A percentile compares a stretch with the other conserved stretches of the same genome.
Conservation (phyloP, 2,113 vertebrate species). For the Scartelaos histophorus region DNA sequence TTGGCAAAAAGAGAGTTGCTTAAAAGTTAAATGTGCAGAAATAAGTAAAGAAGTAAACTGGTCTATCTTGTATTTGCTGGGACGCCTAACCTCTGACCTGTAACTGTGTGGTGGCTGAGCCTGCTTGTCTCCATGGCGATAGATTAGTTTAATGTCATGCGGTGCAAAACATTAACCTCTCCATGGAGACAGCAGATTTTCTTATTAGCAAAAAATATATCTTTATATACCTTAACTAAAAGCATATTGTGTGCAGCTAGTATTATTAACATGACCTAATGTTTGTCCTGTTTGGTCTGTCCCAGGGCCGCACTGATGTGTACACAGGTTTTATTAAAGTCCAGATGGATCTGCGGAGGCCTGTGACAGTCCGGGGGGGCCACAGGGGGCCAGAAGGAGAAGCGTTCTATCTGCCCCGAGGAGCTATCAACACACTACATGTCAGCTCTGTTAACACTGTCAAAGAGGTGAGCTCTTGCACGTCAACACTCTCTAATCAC, state of each 20-base stretch:
- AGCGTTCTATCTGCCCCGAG: conserved; percentile 84
- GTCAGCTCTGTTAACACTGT: conserved; percentile 94
- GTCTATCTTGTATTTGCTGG: background rate
- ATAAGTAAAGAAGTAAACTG: background rate
- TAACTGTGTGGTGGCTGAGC: background rate
- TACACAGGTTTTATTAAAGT: conserved; percentile 99
- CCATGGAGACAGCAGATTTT: too few relatives aligned
- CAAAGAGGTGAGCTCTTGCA: conserved; percentile 77
- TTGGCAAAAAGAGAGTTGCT: too few relatives aligned
- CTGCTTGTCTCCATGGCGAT: background rate
- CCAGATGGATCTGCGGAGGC: conserved; percentile 89
- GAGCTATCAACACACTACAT: conserved; percentile 88
- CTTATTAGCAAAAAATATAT: too few relatives aligned
- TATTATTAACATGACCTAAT: background rate
- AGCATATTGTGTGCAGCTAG: background rate
- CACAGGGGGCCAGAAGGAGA: conserved; percentile 61
- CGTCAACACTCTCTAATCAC: conserved; percentile 21
- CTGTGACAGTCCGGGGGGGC: conserved; percentile 81
- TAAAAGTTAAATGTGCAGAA: too few relatives aligned
- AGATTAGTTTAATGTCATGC: too few relatives aligned
- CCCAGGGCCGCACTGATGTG: conserved; percentile 80
- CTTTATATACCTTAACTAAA: background rate
- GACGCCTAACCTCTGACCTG: background rate
- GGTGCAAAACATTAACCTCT: too few relatives aligned
- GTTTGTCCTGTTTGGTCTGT: background rate